Evolutionary conservation across 2,797 vertebrate genomes (phyloP), one percentile per base, ranked within the genome.

Genomic region (Chaetophractus vellerosus): DNA sequence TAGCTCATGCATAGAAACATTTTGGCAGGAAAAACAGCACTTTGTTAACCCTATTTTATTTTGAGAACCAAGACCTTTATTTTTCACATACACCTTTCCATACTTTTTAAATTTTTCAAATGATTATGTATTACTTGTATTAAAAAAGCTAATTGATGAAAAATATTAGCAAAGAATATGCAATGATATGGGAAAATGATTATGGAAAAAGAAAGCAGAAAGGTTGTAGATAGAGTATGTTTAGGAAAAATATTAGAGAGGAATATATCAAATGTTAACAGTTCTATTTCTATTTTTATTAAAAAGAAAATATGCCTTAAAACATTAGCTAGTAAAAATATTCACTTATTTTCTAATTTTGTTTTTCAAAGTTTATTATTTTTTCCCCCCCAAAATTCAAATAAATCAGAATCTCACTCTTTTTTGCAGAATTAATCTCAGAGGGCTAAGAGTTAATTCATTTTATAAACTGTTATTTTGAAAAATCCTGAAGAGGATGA

Each of bases 331-430:
- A 84, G 33, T 61, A 80, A 91, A 78, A 24, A 61, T 50, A 87
- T 48, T 52, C 74, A 74, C 28, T 83, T 76, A 69, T 84, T 74
- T 84, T 78, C 83, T 78, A 88, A 76, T 7, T 68, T 33, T 36
- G 59, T 36, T 68, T 95, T 83, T 78, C 15, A 85, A 59, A 75
- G 59, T 84, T 74, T 59, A 64, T 6, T 71, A 82, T 87, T 74
- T 92, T 94, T 61, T 79, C 96, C n/a, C 28, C 38, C 90, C 24
- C 19, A 75, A 97, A 94, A 71, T 21, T 59, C 69, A 96, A 96
- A 59, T 33, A 89, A 4, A 92, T 15, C 64, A 81, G 41, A 87
- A 92, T 96, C 31, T 12, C 69, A 85, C 61, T 94, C 85, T 83
- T 59, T 21, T 81, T 96, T 83, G 66, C 38, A 85, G 80, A 94